Evolutionary conservation across 2,113 vertebrate genomes (phyloP).

Genomic region (Arothron firmamentum): DNA sequence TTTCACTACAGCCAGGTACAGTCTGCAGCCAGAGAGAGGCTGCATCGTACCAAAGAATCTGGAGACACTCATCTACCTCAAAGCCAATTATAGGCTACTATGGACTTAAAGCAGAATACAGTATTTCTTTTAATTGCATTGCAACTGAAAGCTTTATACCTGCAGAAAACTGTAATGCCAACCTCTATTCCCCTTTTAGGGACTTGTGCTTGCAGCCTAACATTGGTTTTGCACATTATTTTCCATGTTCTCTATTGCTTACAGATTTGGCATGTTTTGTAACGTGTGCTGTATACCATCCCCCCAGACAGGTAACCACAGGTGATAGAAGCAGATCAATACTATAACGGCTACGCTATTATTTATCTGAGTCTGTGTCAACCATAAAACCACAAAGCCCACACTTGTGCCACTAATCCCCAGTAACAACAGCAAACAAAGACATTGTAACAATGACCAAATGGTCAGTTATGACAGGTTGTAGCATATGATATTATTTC

Average conservation of each 20-base stretch:
- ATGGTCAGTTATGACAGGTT: conserved; percentile 27
- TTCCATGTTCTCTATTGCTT: conserved; percentile 13
- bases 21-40: conserved; percentile 58
- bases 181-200: conserved; percentile 13
- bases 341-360: conserved; percentile 45
- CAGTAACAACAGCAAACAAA: conserved; percentile 4
- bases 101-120: conserved; percentile 62
- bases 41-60: conserved; percentile 73
- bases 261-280: conserved; percentile 16
- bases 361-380: conserved; percentile 20
- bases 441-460: conserved; percentile 35
- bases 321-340: conserved; percentile 40
- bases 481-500: conserved; percentile 42
- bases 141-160: conserved; percentile 18
- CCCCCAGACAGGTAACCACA: conserved; percentile 15
- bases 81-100: conserved; percentile 75
- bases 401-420: conserved; percentile 22
- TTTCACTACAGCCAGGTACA: conserved; percentile 62
- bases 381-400: conserved; percentile 28
- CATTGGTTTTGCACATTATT: conserved; percentile 18
- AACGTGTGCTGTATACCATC: conserved; percentile 17
- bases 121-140: conserved; percentile 13
- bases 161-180: conserved; percentile 22
- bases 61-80: conserved; percentile 77
- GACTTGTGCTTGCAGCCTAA: conserved; percentile 14